phyloP scores from a whole-genome alignment of 2,113 vertebrate species.

The Upupa epops region DNA sequence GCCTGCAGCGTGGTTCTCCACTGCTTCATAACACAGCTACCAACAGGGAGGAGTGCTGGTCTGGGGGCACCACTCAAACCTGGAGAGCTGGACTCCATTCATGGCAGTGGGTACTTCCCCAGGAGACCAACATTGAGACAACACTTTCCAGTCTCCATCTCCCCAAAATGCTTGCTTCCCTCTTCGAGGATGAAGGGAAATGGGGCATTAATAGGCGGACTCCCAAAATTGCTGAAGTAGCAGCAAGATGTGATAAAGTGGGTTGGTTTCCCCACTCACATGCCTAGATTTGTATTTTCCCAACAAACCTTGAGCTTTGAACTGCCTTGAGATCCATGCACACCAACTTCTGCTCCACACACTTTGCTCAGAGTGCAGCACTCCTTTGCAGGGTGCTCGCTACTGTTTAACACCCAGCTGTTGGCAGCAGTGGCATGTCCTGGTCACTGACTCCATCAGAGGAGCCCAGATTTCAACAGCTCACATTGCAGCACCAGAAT shows the following conservation, averaged over 20 bases:
- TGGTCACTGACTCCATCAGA: not conserved
- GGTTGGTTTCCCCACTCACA: not conserved
- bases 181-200: not conserved
- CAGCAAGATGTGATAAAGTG: not conserved
- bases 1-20: not conserved
- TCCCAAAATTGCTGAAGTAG: not conserved
- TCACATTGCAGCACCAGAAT: not conserved
- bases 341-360: not conserved
- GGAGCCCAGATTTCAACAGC: not conserved
- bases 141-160: not conserved
- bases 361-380: not conserved
- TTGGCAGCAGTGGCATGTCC: not conserved
- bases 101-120: not conserved
- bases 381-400: not conserved
- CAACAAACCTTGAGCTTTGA: not conserved
- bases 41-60: not conserved
- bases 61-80: not conserved
- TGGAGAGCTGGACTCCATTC: not conserved
- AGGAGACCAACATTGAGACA: not conserved
- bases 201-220: not conserved
- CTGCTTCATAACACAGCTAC: not conserved
- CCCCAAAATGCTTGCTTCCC: not conserved
- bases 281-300: not conserved
- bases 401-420: not conserved
- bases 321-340: not conserved